Percentiles rank a stretch among this genome's conserved stretches.
Conservation (phyloP, 2,888 invertebrate genomes). For the Tetrapedia diversipes region DNA sequence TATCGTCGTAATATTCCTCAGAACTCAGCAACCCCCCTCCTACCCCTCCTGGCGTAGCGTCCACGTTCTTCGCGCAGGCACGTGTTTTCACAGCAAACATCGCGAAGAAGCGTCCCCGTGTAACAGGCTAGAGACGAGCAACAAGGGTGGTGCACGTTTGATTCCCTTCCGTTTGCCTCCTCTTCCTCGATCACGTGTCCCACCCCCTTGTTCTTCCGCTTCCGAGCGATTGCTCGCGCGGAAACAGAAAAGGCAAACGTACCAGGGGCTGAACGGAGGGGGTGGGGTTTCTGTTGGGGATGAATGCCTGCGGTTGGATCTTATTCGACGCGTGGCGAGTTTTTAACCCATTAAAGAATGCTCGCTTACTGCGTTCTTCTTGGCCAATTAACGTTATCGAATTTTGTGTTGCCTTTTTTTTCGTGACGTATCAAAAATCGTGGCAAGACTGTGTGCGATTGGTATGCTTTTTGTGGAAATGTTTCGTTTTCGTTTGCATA, state of each 20-base stretch:
- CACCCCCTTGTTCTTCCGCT: slow-evolving; percentile 31
- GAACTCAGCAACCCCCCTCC: slow-evolving; percentile 7
- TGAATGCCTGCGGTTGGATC: background rate
- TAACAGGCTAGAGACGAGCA: slow-evolving; percentile 56
- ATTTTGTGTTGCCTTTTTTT: no score
- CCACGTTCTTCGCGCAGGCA: slow-evolving; percentile 41
- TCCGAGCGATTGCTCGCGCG: slow-evolving; percentile 36
- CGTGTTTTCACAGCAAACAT: slow-evolving; percentile 72
- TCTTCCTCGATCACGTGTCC: background rate
- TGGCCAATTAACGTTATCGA: no score
- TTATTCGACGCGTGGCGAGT: background rate
- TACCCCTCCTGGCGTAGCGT: slow-evolving; percentile 14
- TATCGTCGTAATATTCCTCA: slow-evolving; percentile 64
- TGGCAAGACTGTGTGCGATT: no score
- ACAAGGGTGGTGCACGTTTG: slow-evolving; percentile 61
- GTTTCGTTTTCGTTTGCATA: no score
- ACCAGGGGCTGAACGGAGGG: background rate
- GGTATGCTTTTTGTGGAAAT: no score
- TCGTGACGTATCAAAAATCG: no score
- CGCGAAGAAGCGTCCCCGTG: slow-evolving; percentile 65
- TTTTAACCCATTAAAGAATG: background rate
- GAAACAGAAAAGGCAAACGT: slow-evolving; percentile 48
- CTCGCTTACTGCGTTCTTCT: no score
- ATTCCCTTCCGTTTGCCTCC: slow-evolving; percentile 47
- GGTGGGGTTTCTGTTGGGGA: background rate